Evolutionary conservation across 2,888 invertebrate species (phyloP).

Genomic region (Cheiracanthium punctorium): DNA sequence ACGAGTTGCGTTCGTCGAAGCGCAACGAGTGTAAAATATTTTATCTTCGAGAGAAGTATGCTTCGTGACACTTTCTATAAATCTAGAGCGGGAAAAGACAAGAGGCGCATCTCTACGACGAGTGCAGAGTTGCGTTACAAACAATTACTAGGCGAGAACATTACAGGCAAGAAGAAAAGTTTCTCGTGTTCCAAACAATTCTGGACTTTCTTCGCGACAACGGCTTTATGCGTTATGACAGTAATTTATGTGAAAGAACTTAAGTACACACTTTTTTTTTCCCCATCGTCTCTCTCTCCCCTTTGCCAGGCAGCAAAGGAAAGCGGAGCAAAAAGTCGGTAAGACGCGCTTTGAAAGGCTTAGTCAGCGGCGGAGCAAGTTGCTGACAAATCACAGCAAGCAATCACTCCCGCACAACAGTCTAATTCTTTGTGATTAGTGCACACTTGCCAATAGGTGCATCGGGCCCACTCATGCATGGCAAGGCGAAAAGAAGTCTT

Average conservation of each 20-base stretch:
- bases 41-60: conserved; percentile 31
- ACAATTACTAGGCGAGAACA: conserved; percentile 70
- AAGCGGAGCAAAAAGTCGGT: conserved; percentile 64
- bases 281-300: conserved; percentile 6
- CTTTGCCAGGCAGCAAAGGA: conserved; percentile 18
- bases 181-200: conserved; percentile 63
- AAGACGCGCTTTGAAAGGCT: conserved; percentile 71
- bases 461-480: conserved; percentile 58
- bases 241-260: conserved; percentile 71
- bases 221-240: conserved; percentile 71
- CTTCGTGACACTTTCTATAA: conserved; percentile 61
- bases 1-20: conserved; percentile 62
- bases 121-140: conserved; percentile 70
- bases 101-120: conserved; percentile 60
- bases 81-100: conserved; percentile 49
- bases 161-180: conserved; percentile 56
- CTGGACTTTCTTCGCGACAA: conserved; percentile 68
- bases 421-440: conserved; percentile 71
- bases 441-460: conserved; percentile 66
- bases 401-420: conserved; percentile 70
- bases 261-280: conserved; percentile 70
- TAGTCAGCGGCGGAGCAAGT: conserved; percentile 69
- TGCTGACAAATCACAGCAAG: conserved; percentile 71
- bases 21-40: conserved; percentile 66
- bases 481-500: conserved; percentile 52